Conservation (phyloP, 2,113 vertebrate genomes). For the Anhinga rufa region DNA sequence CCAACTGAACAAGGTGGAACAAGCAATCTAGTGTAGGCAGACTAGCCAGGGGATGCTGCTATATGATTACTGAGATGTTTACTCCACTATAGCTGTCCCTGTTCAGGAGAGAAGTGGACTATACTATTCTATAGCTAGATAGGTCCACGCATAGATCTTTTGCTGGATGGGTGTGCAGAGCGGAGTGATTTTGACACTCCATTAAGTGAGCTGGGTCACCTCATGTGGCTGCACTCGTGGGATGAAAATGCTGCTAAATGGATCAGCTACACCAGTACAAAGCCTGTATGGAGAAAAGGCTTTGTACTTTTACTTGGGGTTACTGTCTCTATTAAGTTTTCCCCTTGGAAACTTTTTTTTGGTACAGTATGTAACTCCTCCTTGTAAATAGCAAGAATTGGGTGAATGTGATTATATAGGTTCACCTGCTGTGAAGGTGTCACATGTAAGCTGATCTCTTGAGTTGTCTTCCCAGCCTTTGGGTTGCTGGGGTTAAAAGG, state of each 20-base stretch:
- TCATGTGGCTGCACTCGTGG: rapidly evolving
- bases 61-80: neutral
- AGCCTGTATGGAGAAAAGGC: neutral
- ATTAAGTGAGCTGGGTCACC: neutral
- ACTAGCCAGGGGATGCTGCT: neutral
- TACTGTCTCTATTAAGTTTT: neutral
- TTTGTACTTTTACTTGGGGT: neutral
- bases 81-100: neutral
- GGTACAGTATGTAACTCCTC: neutral
- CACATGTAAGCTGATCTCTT: neutral
- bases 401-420: neutral
- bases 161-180: neutral
- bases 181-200: neutral
- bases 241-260: neutral
- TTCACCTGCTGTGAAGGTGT: neutral
- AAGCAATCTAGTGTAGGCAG: neutral
- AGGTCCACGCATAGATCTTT: neutral
- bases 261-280: neutral
- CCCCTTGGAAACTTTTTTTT: neutral
- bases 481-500: neutral
- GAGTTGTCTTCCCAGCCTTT: neutral
- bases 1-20: neutral
- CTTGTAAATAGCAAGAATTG: neutral
- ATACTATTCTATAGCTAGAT: neutral
- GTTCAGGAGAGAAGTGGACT: neutral